These are phyloP conservation scores for Zaprionus kolodkinae DNA, from an alignment of 1,140 invertebrate genomes.

Conservation along the genomic window DNA sequence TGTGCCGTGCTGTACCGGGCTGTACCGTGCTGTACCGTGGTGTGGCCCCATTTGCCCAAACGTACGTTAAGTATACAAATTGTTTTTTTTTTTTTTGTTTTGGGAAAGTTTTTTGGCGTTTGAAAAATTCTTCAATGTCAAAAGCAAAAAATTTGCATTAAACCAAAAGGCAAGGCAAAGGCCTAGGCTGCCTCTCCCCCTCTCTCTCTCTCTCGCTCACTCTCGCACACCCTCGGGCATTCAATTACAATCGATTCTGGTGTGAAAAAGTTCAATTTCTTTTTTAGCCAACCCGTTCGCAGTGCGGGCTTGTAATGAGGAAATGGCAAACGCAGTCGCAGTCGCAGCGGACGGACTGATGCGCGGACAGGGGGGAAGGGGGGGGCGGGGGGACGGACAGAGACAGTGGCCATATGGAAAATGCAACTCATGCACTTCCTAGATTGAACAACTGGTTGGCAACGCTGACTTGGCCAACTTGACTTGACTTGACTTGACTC, in stretches of 20 bases:
- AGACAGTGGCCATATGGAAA: slow-evolving; percentile 74
- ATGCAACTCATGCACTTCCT: slow-evolving; percentile 83
- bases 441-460: slow-evolving; percentile 81
- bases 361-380: slow-evolving; percentile 24
- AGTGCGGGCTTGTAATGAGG: slow-evolving; percentile 72
- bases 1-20: slow-evolving; percentile 22
- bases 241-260: slow-evolving; percentile 83
- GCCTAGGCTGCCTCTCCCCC: slow-evolving; percentile 37
- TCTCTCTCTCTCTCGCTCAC: background rate
- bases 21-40: slow-evolving; percentile 11
- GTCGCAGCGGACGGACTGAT: slow-evolving; percentile 26
- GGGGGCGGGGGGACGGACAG: slow-evolving; percentile 14
- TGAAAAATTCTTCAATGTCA: slow-evolving; percentile 80
- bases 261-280: slow-evolving; percentile 83
- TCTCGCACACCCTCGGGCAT: slow-evolving; percentile 69
- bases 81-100: slow-evolving; percentile 58
- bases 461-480: slow-evolving; percentile 49
- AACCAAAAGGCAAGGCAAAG: slow-evolving; percentile 20
- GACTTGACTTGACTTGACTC: slow-evolving; percentile 40
- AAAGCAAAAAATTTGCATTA: slow-evolving; percentile 79
- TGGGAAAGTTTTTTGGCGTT: slow-evolving; percentile 51
- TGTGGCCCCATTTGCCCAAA: slow-evolving; percentile 60
- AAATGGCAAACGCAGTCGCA: slow-evolving; percentile 78
- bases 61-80: slow-evolving; percentile 36
- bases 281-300: slow-evolving; percentile 74